Conservation (phyloP, 2,113 vertebrate genomes). For the Cryptotis parvus region DNA sequence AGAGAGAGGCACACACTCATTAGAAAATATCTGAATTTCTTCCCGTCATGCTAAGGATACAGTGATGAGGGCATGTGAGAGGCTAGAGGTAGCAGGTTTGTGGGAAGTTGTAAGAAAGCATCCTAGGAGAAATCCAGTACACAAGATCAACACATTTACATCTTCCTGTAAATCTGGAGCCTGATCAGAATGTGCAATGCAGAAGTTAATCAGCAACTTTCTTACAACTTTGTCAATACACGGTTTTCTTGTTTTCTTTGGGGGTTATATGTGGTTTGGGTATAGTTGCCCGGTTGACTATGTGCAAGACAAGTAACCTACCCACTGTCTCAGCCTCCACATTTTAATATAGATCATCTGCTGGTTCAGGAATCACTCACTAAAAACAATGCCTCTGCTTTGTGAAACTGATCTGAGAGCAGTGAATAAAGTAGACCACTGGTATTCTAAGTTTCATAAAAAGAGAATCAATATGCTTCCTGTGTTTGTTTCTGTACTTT, state of each 20-base stretch:
- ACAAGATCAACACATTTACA: conserved; percentile 89
- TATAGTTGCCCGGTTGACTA: too few species aligned
- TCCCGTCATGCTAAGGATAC: conserved; percentile 88
- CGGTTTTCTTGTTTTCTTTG: conserved; percentile 7
- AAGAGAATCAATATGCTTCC: conserved; percentile 21
- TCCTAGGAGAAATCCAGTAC: conserved; percentile 83
- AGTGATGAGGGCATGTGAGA: conserved; percentile 82
- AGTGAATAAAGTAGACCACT: not conserved
- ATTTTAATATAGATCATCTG: conserved; percentile 63
- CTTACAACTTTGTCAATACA: conserved; percentile 89
- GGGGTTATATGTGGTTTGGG: too few species aligned
- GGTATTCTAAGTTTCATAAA: conserved; percentile 6
- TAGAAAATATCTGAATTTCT: conserved; percentile 90
- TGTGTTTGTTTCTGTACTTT: conserved; percentile 33
- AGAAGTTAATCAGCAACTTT: conserved; percentile 89
- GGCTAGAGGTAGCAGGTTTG: conserved; percentile 87
- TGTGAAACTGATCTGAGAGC: not conserved
- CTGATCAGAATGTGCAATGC: conserved; percentile 92
- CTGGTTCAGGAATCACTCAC: not conserved
- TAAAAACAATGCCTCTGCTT: not conserved
- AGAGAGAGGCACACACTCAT: conserved; percentile 59
- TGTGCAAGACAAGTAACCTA: too few species aligned
- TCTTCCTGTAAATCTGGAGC: conserved; percentile 89
- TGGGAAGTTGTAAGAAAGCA: conserved; percentile 88
- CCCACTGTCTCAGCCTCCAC: too few species aligned